A percentile compares a stretch with the other conserved stretches of the same genome.
Conservation (phyloP, 1,140 invertebrate species). For the Drosophila ananassae region DNA sequence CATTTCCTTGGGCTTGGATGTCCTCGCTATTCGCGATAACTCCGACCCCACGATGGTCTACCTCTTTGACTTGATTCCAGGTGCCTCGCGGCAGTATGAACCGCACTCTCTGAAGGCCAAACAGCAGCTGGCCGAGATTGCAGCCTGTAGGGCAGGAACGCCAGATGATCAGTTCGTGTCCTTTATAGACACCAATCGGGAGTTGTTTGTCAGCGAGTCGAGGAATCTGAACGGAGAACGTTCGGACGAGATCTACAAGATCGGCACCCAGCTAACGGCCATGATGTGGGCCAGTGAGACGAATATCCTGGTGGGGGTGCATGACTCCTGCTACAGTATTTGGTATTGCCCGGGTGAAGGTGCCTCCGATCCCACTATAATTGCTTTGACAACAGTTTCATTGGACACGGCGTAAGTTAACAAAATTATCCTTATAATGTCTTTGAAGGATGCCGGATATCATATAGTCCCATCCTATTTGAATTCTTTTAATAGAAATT, state of each 20-base stretch:
- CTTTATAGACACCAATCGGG: slow-evolving; percentile 92
- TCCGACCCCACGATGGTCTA: slow-evolving; percentile 91
- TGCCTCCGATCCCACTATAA: slow-evolving; percentile 90
- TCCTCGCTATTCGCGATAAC: slow-evolving; percentile 91
- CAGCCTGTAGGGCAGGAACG: slow-evolving; percentile 90
- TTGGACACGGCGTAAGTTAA: slow-evolving; percentile 86
- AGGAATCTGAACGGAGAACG: slow-evolving; percentile 79
- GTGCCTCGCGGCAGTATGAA: slow-evolving; percentile 89
- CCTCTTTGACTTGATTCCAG: slow-evolving; percentile 91
- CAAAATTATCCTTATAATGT: neutral
- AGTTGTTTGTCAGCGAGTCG: slow-evolving; percentile 90
- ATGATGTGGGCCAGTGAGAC: slow-evolving; percentile 92
- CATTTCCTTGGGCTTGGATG: slow-evolving; percentile 91
- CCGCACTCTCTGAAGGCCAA: slow-evolving; percentile 86
- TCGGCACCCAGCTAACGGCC: slow-evolving; percentile 91
- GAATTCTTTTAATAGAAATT: neutral
- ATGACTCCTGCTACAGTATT: slow-evolving; percentile 92
- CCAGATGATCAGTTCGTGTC: slow-evolving; percentile 89
- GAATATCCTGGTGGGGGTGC: slow-evolving; percentile 93
- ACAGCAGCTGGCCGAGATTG: slow-evolving; percentile 88
- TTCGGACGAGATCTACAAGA: slow-evolving; percentile 86
- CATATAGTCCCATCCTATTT: neutral
- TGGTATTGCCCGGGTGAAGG: slow-evolving; percentile 93
- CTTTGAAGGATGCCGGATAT: neutral
- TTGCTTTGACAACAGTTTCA: slow-evolving; percentile 84